These are phyloP conservation scores for Benthosema pterotum DNA, from an alignment of 2,797 vertebrate species.

Conservation along the genomic window DNA sequence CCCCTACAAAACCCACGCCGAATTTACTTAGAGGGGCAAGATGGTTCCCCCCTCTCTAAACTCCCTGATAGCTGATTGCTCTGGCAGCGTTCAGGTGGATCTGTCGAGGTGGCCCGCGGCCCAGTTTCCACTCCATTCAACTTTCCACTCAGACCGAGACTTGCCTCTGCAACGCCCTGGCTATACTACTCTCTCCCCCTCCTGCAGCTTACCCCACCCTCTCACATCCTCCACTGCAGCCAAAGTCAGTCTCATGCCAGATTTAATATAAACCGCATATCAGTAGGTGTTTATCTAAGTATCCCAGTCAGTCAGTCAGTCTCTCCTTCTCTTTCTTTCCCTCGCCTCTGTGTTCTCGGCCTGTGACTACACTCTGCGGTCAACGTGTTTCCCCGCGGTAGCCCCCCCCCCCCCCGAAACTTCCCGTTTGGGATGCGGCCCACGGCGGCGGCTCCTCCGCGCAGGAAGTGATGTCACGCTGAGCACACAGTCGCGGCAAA, in stretches of 20 bases:
- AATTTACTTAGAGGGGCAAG: slow-evolving; percentile 65
- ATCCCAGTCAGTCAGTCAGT: slow-evolving; percentile 36
- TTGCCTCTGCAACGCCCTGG: slow-evolving; percentile 46
- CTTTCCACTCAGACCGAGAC: slow-evolving; percentile 74
- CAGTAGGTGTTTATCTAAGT: slow-evolving; percentile 45
- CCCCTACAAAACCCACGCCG: slow-evolving; percentile 62
- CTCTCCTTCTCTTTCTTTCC: slow-evolving; percentile 14
- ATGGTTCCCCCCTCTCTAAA: slow-evolving; percentile 62
- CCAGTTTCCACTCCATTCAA: slow-evolving; percentile 79
- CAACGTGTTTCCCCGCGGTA: too few species aligned
- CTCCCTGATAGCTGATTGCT: slow-evolving; percentile 74
- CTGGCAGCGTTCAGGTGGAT: slow-evolving; percentile 76
- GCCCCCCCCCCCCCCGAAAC: slow-evolving; percentile 9
- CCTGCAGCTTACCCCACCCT: slow-evolving; percentile 30
- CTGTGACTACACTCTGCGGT: too few species aligned
- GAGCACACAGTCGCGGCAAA: slow-evolving; percentile 14
- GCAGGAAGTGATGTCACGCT: slow-evolving; percentile 28
- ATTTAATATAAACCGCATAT: slow-evolving; percentile 52
- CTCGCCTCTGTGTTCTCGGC: slow-evolving; percentile 12
- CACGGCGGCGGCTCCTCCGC: too few species aligned
- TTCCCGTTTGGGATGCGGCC: slow-evolving; percentile 27
- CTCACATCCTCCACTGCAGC: slow-evolving; percentile 51
- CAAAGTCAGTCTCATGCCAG: slow-evolving; percentile 46
- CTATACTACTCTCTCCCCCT: slow-evolving; percentile 9
- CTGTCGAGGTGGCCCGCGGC: slow-evolving; percentile 71